phyloP scores from a whole-genome alignment of 2,888 invertebrate genomes.

The Apomyelois bistriatella region DNA sequence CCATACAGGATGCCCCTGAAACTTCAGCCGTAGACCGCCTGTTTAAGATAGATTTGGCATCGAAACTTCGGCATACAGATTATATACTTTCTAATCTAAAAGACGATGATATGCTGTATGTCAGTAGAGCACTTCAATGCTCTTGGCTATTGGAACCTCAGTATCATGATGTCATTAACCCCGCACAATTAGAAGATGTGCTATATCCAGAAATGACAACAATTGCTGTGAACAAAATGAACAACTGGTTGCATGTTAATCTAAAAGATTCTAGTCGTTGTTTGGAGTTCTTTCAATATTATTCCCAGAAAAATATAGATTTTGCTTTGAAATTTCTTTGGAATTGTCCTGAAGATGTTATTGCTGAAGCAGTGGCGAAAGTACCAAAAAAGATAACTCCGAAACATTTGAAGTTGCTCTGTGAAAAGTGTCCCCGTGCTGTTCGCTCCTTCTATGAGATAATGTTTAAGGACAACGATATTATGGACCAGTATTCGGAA shows the following conservation, averaged over 20 bases:
- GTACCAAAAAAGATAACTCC: conserved; percentile 40
- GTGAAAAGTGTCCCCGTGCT: conserved; percentile 40
- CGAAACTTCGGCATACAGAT: conserved; percentile 38
- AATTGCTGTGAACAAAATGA: conserved; percentile 50
- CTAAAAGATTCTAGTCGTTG: conserved; percentile 38
- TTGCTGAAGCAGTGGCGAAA: conserved; percentile 32
- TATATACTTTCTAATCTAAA: conserved; percentile 48
- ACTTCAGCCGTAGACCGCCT: conserved; percentile 43
- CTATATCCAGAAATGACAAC: conserved; percentile 52
- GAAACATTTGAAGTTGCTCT: conserved; percentile 42
- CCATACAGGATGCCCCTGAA: conserved; percentile 32
- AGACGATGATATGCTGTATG: conserved; percentile 54
- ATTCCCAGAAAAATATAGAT: conserved; percentile 32
- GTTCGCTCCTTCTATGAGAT: conserved; percentile 43
- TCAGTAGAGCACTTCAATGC: conserved; percentile 51
- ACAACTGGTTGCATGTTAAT: conserved; percentile 41
- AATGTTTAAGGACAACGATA: conserved; percentile 28
- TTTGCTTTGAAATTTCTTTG: conserved; percentile 43
- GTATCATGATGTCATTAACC: conserved; percentile 42
- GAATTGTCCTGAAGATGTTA: conserved; percentile 40
- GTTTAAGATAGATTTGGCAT: conserved; percentile 57
- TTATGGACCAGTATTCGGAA: conserved; percentile 29
- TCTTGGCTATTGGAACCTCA: conserved; percentile 45
- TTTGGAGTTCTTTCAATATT: conserved; percentile 47
- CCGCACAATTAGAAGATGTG: conserved; percentile 43